Percentiles rank a stretch among this genome's conserved stretches.
Conservation (phyloP, 2,888 invertebrate species). For the Pocota personata region DNA sequence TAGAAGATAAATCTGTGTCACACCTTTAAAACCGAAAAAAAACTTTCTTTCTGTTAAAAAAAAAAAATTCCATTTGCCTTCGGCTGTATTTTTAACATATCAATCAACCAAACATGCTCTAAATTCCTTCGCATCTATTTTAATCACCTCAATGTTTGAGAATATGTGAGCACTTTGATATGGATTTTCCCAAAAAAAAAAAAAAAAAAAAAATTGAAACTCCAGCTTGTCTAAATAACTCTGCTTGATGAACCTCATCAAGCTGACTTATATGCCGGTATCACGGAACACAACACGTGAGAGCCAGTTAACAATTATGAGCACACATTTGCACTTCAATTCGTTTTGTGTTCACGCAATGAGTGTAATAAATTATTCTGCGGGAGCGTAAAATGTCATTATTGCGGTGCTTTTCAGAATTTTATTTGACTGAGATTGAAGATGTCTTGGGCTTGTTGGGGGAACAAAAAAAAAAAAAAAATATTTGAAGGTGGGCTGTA, state of each 20-base stretch:
- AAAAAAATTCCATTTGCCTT: neutral
- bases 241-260: constrained; percentile 45
- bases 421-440: neutral
- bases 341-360: constrained; percentile 39
- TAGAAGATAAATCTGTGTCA: neutral
- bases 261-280: constrained; percentile 40
- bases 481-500: constrained; percentile 16
- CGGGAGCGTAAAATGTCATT: constrained; percentile 51
- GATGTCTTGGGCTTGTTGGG: neutral
- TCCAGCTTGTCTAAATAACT: constrained; percentile 4
- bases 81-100: neutral
- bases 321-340: constrained; percentile 63
- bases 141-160: neutral
- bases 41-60: too few relatives aligned
- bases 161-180: neutral
- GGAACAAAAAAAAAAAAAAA: neutral
- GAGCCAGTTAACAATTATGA: constrained; percentile 6
- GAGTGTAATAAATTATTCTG: constrained; percentile 39
- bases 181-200: neutral
- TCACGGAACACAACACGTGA: constrained; percentile 38
- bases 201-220: neutral
- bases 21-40: too few relatives aligned
- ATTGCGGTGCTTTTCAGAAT: constrained; percentile 27
- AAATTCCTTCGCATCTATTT: neutral
- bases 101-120: neutral